Evolutionary conservation across 2,113 vertebrate genomes (phyloP).

Genomic region (Peromyscus maniculatus): DNA sequence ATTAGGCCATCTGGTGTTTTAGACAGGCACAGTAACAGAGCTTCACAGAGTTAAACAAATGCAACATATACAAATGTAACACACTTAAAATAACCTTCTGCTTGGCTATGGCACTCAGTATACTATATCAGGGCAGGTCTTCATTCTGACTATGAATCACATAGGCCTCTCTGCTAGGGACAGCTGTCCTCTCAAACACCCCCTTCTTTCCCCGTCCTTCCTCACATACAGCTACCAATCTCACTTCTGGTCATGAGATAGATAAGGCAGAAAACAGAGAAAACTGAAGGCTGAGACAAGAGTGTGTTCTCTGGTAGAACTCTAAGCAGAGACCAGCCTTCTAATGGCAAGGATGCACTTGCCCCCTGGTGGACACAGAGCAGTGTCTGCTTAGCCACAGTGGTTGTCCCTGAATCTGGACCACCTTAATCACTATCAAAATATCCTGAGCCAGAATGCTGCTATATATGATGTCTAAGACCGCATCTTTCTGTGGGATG

Average conservation of each 20-base stretch:
- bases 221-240: not conserved
- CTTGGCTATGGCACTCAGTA: not conserved
- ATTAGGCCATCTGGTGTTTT: too few species aligned
- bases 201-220: not conserved
- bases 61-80: too few species aligned
- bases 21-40: too few species aligned
- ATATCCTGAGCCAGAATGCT: not conserved
- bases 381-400: not conserved
- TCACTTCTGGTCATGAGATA: not conserved
- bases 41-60: too few species aligned
- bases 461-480: not conserved
- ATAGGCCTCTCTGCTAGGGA: not conserved
- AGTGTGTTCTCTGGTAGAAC: not conserved
- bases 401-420: not conserved
- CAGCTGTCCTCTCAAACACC: not conserved
- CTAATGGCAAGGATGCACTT: not conserved
- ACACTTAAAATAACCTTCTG: too few species aligned
- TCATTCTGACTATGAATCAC: not conserved
- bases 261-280: not conserved
- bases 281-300: not conserved
- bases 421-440: not conserved
- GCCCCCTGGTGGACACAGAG: not conserved
- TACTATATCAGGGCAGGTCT: not conserved
- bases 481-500: not conserved
- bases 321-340: not conserved